Evolutionary conservation across 2,888 invertebrate genomes (phyloP).

Genomic region (Stratiomys singularior): DNA sequence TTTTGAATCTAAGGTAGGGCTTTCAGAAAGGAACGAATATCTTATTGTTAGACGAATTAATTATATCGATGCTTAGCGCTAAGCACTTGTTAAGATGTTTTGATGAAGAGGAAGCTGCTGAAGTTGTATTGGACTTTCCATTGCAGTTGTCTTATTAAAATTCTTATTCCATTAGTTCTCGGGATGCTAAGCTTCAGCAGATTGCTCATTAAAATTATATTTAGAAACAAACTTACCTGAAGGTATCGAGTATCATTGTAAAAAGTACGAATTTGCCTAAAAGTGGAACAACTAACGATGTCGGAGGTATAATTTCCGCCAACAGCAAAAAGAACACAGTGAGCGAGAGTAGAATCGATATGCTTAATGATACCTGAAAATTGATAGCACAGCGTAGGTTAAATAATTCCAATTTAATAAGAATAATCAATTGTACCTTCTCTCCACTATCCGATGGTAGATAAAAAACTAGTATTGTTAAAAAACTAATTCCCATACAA

Average conservation of each 20-base stretch:
- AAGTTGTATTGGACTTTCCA: too few relatives aligned
- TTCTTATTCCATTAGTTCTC: too few relatives aligned
- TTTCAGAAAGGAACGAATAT: too few relatives aligned
- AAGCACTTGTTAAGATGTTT: too few relatives aligned
- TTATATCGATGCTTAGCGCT: too few relatives aligned
- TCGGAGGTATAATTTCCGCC: constrained; percentile 89
- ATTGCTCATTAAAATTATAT: too few relatives aligned
- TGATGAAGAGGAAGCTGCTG: too few relatives aligned
- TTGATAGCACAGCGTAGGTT: constrained; percentile 54
- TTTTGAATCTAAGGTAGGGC: too few relatives aligned
- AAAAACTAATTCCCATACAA: constrained; percentile 96
- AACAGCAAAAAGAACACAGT: constrained; percentile 96
- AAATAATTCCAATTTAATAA: neutral
- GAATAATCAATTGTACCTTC: constrained; percentile 74
- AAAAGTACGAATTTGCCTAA: constrained; percentile 95
- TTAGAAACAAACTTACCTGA: constrained; percentile 83
- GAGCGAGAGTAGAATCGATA: constrained; percentile 92
- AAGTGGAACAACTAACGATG: constrained; percentile 91
- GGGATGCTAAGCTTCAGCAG: too few relatives aligned
- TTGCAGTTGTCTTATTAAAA: too few relatives aligned
- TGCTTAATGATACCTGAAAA: constrained; percentile 90
- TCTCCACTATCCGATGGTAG: constrained; percentile 98
- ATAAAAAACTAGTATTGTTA: constrained; percentile 97
- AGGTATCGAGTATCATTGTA: constrained; percentile 95
- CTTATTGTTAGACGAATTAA: too few relatives aligned